A percentile compares a stretch with the other conserved stretches of the same genome.
Conservation (phyloP, 2,888 invertebrate species). For the Nomada fucata region DNA sequence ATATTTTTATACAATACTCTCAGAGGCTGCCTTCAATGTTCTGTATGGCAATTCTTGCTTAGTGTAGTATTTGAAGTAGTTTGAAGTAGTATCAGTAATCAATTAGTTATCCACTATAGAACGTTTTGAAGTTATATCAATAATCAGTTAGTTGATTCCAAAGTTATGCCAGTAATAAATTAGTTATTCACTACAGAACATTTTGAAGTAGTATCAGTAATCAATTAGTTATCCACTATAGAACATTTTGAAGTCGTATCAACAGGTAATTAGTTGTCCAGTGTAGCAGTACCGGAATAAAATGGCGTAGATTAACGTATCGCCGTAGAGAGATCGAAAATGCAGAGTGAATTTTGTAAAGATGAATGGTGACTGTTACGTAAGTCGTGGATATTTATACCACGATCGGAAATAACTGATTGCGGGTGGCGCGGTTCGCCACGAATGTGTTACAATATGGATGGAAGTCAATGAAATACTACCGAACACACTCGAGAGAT, state of each 20-base stretch:
- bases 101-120: too few relatives aligned
- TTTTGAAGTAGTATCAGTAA: too few relatives aligned
- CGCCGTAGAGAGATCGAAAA: background rate
- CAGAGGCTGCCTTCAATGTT: too few relatives aligned
- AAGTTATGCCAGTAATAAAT: too few relatives aligned
- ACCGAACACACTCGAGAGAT: background rate
- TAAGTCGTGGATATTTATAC: slow-evolving; percentile 69
- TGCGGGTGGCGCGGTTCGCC: slow-evolving; percentile 3
- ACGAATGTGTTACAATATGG: background rate
- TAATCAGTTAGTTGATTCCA: background rate
- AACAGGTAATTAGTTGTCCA: background rate
- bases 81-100: too few relatives aligned
- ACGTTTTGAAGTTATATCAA: background rate
- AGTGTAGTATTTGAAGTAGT: too few relatives aligned
- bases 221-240: too few relatives aligned
- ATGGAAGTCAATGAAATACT: too few relatives aligned
- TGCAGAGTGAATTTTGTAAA: slow-evolving; percentile 40
- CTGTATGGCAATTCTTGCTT: too few relatives aligned
- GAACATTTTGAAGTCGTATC: background rate
- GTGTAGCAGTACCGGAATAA: background rate
- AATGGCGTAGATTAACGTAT: background rate
- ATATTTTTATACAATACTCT: too few relatives aligned
- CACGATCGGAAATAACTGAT: slow-evolving; percentile 60
- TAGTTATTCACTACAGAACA: too few relatives aligned
- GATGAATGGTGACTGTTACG: slow-evolving; percentile 69